phyloP scores from a whole-genome alignment of 2,113 vertebrate genomes.

The Salvelinus alpinus region DNA sequence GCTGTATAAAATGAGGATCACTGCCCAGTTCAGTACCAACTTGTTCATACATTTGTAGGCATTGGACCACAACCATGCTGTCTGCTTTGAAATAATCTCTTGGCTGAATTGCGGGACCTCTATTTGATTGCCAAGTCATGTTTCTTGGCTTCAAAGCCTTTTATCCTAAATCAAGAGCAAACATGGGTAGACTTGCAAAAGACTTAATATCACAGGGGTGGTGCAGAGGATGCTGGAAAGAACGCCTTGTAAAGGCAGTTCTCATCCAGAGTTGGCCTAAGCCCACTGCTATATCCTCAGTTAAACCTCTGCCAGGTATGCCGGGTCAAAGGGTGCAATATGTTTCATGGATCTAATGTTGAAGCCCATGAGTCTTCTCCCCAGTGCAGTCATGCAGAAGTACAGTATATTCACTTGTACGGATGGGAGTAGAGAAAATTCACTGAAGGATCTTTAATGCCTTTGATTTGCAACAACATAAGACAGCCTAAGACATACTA shows the following conservation, averaged over 20 bases:
- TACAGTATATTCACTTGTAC: conserved; percentile 8
- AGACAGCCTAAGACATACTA: conserved; percentile 29
- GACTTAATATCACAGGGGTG: not conserved
- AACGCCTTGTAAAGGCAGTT: not conserved
- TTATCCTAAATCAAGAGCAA: not conserved
- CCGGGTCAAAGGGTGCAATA: conserved; percentile 25
- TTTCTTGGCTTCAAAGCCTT: not conserved
- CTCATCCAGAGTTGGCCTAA: not conserved
- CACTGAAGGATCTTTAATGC: conserved; percentile 36
- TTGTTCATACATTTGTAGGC: too few relatives aligned
- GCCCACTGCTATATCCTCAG: not conserved
- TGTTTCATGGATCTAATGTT: conserved; percentile 33
- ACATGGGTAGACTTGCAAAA: not conserved
- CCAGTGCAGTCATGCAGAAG: conserved; percentile 21
- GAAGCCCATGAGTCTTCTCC: conserved; percentile 45
- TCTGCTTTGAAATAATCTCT: too few relatives aligned
- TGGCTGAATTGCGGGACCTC: not conserved
- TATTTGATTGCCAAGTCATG: not conserved
- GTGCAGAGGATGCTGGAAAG: not conserved
- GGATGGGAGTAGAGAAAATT: conserved; percentile 32
- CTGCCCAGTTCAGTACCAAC: too few relatives aligned
- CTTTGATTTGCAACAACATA: conserved; percentile 43
- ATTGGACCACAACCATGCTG: too few relatives aligned
- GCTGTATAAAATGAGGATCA: too few relatives aligned
- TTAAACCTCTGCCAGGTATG: conserved; percentile 17